These are phyloP conservation scores for Cyclopterus lumpus DNA, from an alignment of 2,797 vertebrate species.

Conservation along the genomic window DNA sequence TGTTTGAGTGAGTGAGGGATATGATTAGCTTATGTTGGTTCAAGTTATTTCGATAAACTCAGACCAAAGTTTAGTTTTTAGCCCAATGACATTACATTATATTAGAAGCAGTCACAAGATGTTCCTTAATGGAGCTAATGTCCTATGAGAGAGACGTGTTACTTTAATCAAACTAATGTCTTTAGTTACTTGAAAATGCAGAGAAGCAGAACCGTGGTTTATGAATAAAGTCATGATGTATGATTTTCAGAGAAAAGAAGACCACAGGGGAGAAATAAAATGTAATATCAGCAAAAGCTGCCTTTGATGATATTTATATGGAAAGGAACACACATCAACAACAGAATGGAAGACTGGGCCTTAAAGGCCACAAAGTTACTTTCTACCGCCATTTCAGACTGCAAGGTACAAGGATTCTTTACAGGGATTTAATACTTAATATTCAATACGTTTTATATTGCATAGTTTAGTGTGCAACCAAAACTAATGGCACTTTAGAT, in stretches of 20 bases:
- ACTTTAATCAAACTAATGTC: conserved; percentile 26
- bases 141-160: background rate
- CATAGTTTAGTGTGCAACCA: background rate
- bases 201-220: conserved; percentile 12
- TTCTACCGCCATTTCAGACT: background rate
- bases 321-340: background rate
- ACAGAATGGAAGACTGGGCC: background rate
- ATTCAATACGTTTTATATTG: background rate
- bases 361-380: background rate
- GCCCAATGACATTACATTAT: background rate
- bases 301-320: background rate
- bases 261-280: background rate
- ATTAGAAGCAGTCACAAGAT: conserved; percentile 6
- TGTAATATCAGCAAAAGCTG: background rate
- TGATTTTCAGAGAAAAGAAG: conserved; percentile 1
- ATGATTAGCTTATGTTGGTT: background rate
- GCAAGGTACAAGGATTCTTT: background rate
- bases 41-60: background rate
- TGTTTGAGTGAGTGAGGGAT: background rate
- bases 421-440: background rate
- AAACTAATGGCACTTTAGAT: background rate
- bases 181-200: conserved; percentile 17
- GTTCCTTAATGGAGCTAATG: conserved; percentile 2
- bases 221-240: conserved; percentile 1
- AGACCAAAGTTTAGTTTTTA: background rate